Base-by-base conservation (phyloP, 2,113 vertebrate species). In the Leptobrachium leishanense region DNA sequence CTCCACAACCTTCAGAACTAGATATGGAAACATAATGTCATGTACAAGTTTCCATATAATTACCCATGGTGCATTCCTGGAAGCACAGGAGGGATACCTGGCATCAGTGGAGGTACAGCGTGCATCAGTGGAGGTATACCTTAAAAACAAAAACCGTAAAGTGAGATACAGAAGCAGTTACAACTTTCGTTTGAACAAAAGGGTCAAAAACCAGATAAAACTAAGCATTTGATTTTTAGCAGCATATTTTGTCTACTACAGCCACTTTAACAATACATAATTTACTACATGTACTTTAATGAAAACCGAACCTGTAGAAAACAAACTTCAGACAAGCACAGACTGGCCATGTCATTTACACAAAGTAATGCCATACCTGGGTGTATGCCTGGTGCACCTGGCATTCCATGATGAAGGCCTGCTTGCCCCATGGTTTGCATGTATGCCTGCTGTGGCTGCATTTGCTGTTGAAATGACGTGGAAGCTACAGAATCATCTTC, bases 61-160 rank as follows among this genome's bases (percentile, higher is more conserved):
- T 85, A 96, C 95, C 95, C 95, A 81, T 95, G 95, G 72, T 92
- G 95, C 94, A 96, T 95, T 79, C 95, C 95, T 84, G 93, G 94
- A 91, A 96, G 95, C 65, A 92, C 92, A 68, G 94, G 95, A 76
- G 94, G 95, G 87, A 96, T 93, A 80, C 95, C 93, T 82, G 95
- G 97, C 97, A 88, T 96, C 90, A 98, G 93, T 68, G 95, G 95
- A 82, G 96, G 96, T 88, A 97, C 95, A 81, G 95, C 94, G 53
- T 95, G 95, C 95, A 98, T 97, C 87, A 98, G 92, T 1, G 93
- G 96, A 72, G 96, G 98, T 93, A 99, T 97, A 86, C 96, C 98
- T 99, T 82, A 5, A 87, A 84, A 85, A 75, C 10, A 44, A 46
- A 31, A 31, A 31, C 20, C 20, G 20, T 31, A 31, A 31, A 63